These are phyloP conservation scores for Acridotheres tristis DNA, from an alignment of 2,797 vertebrate species.

Conservation along the genomic window DNA sequence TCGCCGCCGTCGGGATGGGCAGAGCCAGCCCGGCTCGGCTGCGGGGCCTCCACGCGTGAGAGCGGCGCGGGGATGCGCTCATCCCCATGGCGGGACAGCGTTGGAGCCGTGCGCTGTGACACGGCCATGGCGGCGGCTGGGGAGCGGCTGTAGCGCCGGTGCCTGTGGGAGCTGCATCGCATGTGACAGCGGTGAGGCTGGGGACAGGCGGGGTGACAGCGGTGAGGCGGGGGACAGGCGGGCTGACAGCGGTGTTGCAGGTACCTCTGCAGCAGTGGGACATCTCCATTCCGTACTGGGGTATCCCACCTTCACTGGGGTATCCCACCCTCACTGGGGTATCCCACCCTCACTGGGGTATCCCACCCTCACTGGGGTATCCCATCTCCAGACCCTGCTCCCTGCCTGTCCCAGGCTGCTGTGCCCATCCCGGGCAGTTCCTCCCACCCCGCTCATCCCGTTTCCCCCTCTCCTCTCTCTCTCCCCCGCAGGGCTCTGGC, in stretches of 20 bases:
- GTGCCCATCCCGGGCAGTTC: not conserved
- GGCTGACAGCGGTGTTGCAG: accelerated
- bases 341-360: too few relatives aligned
- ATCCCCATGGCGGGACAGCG: not conserved
- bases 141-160: not conserved
- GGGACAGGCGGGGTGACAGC: not conserved
- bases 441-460: accelerated
- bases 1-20: not conserved
- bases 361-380: too few relatives aligned
- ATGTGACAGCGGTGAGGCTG: not conserved
- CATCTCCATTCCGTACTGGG: too few relatives aligned
- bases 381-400: accelerated
- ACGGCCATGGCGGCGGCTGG: not conserved
- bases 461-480: accelerated
- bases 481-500: not conserved
- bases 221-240: too few relatives aligned
- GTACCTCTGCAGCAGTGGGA: not conserved
- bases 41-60: not conserved
- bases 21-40: not conserved
- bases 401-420: not conserved
- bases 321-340: too few relatives aligned
- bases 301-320: too few relatives aligned
- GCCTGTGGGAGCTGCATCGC: not conserved
- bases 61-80: not conserved
- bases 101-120: not conserved